Percentiles rank a stretch among this genome's conserved stretches.
phyloP scores from a whole-genome alignment of 2,888 invertebrate species.

The Drosophila macrospina region DNA sequence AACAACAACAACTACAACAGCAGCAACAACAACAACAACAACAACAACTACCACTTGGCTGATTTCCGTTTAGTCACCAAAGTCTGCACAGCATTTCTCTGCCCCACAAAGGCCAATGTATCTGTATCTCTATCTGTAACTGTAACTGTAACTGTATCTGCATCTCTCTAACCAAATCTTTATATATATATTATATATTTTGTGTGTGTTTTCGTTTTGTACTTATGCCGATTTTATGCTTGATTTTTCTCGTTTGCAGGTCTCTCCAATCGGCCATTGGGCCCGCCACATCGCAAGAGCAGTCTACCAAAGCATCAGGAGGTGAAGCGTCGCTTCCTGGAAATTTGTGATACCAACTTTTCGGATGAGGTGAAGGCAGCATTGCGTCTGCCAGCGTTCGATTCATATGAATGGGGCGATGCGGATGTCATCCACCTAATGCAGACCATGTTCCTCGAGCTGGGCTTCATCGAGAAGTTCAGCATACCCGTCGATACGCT shows the following conservation, averaged over 20 bases:
- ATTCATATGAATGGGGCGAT: slow-evolving; percentile 93
- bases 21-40: slow-evolving; percentile 16
- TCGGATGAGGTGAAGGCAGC: slow-evolving; percentile 85
- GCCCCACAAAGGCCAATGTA: slow-evolving; percentile 1
- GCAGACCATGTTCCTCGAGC: slow-evolving; percentile 93
- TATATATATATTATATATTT: slow-evolving; percentile 3
- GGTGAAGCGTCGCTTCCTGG: slow-evolving; percentile 85
- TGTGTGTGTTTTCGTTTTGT: slow-evolving; percentile 8
- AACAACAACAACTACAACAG: slow-evolving; percentile 15
- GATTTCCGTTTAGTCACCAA: slow-evolving; percentile 49
- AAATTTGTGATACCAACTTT: slow-evolving; percentile 85
- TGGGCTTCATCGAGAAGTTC: slow-evolving; percentile 91
- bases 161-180: background rate
- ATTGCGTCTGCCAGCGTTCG: slow-evolving; percentile 87
- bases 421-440: slow-evolving; percentile 91
- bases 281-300: slow-evolving; percentile 85
- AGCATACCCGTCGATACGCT: slow-evolving; percentile 90
- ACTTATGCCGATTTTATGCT: background rate
- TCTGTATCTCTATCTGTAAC: slow-evolving; percentile 17
- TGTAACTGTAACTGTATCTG: slow-evolving; percentile 10
- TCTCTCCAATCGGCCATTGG: slow-evolving; percentile 85
- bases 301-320: slow-evolving; percentile 86
- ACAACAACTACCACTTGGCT: slow-evolving; percentile 44
- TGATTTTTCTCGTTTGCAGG: slow-evolving; percentile 65
- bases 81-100: slow-evolving; percentile 26